phyloP scores from a whole-genome alignment of 2,888 invertebrate genomes.

The Hydrotaea diabolus region DNA sequence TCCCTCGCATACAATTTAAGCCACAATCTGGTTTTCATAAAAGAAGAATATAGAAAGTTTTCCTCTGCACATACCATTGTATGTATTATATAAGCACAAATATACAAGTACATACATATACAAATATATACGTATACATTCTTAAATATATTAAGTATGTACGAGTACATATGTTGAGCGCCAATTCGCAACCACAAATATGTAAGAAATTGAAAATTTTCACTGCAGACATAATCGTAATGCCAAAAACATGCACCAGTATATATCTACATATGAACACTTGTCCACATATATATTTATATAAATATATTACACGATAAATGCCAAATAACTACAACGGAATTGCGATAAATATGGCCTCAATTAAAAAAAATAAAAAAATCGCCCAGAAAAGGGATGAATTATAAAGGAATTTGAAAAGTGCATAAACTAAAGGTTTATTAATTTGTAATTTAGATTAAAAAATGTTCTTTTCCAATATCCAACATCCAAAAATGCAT shows the following conservation, averaged over 20 bases:
- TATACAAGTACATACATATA: neutral
- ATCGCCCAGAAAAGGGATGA: too few relatives aligned
- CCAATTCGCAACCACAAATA: slow-evolving; percentile 1
- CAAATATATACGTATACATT: too few relatives aligned
- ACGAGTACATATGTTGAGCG: neutral
- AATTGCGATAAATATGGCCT: neutral
- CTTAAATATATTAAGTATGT: too few relatives aligned
- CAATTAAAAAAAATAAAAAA: neutral
- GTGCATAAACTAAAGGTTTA: too few relatives aligned
- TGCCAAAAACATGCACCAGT: slow-evolving; percentile 19
- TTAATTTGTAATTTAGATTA: too few relatives aligned
- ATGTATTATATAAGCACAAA: too few relatives aligned
- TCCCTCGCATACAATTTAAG: neutral
- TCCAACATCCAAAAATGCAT: too few relatives aligned
- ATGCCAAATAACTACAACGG: neutral
- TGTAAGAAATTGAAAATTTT: neutral
- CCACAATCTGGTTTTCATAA: slow-evolving; percentile 1
- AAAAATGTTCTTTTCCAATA: too few relatives aligned
- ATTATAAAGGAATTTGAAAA: too few relatives aligned
- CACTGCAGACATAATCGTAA: slow-evolving; percentile 14
- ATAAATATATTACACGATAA: neutral
- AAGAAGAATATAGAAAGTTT: neutral
- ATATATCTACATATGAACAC: neutral
- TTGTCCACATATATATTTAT: neutral
- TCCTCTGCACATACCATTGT: neutral